Percentiles rank a stretch among this genome's conserved stretches.
Conservation (phyloP, 2,797 vertebrate species). For the Trematomus bernacchii region DNA sequence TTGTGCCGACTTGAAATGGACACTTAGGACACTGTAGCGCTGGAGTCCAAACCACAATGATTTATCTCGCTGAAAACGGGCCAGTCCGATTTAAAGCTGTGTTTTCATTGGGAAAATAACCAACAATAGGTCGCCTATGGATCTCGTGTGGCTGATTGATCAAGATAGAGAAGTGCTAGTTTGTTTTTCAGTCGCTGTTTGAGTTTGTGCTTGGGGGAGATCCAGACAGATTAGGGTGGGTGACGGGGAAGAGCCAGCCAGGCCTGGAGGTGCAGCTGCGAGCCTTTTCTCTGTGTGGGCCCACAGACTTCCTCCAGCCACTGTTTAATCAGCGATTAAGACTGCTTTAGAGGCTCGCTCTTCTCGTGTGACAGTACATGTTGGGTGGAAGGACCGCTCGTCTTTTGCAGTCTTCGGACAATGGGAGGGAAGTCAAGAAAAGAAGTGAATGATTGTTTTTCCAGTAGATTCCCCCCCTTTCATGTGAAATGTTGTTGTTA, state of each 20-base stretch:
- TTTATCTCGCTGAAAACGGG: conserved; percentile 55
- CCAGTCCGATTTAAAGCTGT: conserved; percentile 41
- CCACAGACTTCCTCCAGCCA: conserved; percentile 65
- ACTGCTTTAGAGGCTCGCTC: conserved; percentile 64
- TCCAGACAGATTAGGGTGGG: conserved; percentile 81
- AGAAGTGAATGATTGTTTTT: conserved; percentile 61
- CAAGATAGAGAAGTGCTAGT: conserved; percentile 60
- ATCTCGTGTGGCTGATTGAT: conserved; percentile 74
- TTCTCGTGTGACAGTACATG: conserved; percentile 81
- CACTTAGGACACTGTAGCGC: conserved; percentile 61
- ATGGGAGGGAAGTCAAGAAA: conserved; percentile 52
- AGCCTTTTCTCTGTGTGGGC: conserved; percentile 56
- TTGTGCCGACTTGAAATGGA: conserved; percentile 77
- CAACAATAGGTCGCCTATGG: conserved; percentile 54
- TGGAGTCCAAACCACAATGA: conserved; percentile 60
- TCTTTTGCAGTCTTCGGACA: conserved; percentile 56
- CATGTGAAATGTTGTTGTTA: conserved; percentile 73
- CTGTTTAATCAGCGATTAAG: conserved; percentile 83
- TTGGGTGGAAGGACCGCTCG: conserved; percentile 59
- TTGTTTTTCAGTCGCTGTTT: conserved; percentile 77
- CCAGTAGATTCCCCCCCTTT: conserved; percentile 59
- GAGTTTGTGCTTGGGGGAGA: conserved; percentile 83
- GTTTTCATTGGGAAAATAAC: conserved; percentile 61
- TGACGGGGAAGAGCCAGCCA: conserved; percentile 65
- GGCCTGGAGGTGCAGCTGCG: conserved; percentile 69